Percentiles rank a stretch among this genome's conserved stretches.
phyloP scores from a whole-genome alignment of 2,888 invertebrate genomes.

The Neelides folsomi region DNA sequence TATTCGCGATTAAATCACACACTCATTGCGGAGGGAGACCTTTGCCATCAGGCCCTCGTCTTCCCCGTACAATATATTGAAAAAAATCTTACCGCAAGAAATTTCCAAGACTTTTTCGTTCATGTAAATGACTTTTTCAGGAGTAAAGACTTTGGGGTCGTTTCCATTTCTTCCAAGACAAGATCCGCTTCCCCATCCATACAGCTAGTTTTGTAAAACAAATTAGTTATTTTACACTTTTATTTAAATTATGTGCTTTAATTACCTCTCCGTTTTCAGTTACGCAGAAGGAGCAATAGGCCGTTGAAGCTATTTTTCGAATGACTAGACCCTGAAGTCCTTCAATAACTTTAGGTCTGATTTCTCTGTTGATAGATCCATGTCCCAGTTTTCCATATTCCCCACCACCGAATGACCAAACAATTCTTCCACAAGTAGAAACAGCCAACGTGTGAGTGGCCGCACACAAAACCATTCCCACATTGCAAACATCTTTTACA shows the following conservation, averaged over 20 bases:
- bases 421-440: conserved; percentile 44
- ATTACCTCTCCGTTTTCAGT: conserved; percentile 41
- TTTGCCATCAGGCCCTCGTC: no score
- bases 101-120: conserved; percentile 46
- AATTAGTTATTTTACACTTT: conserved; percentile 1
- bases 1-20: no score
- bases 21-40: no score
- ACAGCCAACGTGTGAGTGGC: conserved; percentile 45
- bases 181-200: conserved; percentile 50
- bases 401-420: conserved; percentile 48
- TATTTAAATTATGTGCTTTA: conserved; percentile 7
- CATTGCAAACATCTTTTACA: conserved; percentile 45
- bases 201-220: conserved; percentile 38
- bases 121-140: conserved; percentile 45
- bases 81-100: conserved; percentile 38
- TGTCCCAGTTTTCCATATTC: conserved; percentile 46
- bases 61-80: no score
- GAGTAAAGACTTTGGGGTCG: conserved; percentile 45
- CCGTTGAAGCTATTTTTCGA: conserved; percentile 46
- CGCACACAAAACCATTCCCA: conserved; percentile 48
- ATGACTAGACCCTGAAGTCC: conserved; percentile 46
- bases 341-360: conserved; percentile 48
- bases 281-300: conserved; percentile 44
- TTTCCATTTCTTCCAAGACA: conserved; percentile 47
- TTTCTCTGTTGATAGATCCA: conserved; percentile 42